Conservation (phyloP, 2,113 vertebrate species). For the Hemiprocne comata region DNA sequence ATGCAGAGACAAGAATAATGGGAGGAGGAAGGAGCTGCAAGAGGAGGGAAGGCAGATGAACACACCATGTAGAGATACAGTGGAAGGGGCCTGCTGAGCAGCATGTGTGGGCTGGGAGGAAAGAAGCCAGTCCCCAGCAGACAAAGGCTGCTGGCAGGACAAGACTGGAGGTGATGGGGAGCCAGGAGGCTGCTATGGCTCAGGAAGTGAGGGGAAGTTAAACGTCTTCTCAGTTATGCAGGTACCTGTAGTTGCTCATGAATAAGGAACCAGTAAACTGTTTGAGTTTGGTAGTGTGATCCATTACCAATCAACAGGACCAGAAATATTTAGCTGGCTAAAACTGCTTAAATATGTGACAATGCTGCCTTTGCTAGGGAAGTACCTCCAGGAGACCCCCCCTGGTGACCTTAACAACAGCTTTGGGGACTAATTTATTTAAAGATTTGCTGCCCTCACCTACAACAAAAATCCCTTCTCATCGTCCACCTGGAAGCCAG, state of each 20-base stretch:
- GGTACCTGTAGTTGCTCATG: background rate
- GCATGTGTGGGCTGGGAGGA: background rate
- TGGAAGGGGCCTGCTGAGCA: background rate
- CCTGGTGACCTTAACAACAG: background rate
- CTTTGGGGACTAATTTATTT: background rate
- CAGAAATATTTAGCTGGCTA: background rate
- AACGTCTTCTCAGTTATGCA: background rate
- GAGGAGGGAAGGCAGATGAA: background rate
- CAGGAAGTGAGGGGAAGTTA: background rate
- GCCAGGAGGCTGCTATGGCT: fast-evolving
- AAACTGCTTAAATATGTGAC: background rate
- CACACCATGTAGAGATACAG: fast-evolving
- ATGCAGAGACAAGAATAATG: background rate
- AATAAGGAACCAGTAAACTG: background rate
- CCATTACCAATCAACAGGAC: background rate
- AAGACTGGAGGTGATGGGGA: fast-evolving
- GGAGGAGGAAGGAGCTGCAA: fast-evolving
- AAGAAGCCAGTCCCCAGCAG: background rate
- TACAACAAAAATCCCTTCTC: constrained; percentile 8
- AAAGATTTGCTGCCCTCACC: background rate
- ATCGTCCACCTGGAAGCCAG: background rate
- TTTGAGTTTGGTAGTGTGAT: background rate
- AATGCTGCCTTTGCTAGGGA: background rate
- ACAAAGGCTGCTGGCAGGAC: background rate
- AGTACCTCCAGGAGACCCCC: background rate